Evolutionary conservation across 2,888 invertebrate genomes (phyloP).

Genomic region (Scaptomyza parva): DNA sequence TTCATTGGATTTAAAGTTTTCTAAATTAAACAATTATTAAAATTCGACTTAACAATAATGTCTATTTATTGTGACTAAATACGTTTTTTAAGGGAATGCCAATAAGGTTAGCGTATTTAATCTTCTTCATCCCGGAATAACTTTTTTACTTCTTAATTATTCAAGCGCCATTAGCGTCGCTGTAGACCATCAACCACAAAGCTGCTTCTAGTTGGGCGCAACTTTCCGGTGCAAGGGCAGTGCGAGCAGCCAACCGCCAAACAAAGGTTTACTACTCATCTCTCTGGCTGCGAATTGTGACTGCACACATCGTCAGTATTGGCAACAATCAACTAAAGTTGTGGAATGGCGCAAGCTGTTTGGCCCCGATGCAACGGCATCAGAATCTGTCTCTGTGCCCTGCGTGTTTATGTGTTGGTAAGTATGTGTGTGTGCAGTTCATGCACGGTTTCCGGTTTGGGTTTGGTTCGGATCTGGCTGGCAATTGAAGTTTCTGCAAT

Average conservation of each 20-base stretch:
- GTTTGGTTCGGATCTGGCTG: slow-evolving; percentile 4
- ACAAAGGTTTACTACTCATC: slow-evolving; percentile 59
- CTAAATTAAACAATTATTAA: neutral
- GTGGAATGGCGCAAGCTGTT: slow-evolving; percentile 41
- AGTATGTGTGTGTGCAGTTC: slow-evolving; percentile 5
- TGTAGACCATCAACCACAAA: slow-evolving; percentile 59
- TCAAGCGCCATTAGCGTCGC: slow-evolving; percentile 59
- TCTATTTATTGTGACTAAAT: neutral
- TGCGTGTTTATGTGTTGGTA: slow-evolving; percentile 23
- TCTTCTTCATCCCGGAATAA: neutral
- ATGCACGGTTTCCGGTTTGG: slow-evolving; percentile 25
- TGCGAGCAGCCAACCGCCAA: slow-evolving; percentile 46
- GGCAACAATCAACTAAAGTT: slow-evolving; percentile 42
- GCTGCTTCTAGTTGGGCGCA: slow-evolving; percentile 54
- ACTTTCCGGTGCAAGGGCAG: slow-evolving; percentile 47
- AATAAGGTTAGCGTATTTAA: neutral
- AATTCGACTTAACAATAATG: neutral
- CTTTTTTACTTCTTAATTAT: slow-evolving; percentile 54
- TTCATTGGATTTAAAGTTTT: slow-evolving; percentile 16
- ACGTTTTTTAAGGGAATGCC: neutral
- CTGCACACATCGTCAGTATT: slow-evolving; percentile 40
- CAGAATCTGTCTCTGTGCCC: slow-evolving; percentile 63
- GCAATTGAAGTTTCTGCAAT: slow-evolving; percentile 73
- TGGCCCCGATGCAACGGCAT: slow-evolving; percentile 64
- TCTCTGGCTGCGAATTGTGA: slow-evolving; percentile 32